Percentiles rank a stretch among this genome's conserved stretches.
These are phyloP conservation scores for Furcula furcula DNA, from an alignment of 2,888 invertebrate species.

Conservation along the genomic window DNA sequence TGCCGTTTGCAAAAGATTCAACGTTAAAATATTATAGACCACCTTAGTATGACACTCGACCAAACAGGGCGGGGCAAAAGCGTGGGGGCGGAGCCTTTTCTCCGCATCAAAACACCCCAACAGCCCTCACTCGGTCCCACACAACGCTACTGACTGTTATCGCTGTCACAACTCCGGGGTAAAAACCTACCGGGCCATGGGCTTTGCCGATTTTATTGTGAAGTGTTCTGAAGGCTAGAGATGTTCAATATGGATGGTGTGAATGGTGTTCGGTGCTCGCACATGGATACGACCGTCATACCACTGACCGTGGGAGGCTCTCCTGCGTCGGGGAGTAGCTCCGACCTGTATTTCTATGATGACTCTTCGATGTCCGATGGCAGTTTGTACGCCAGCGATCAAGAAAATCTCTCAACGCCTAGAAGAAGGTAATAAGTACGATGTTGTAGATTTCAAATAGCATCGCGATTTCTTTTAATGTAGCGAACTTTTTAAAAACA, in stretches of 20 bases:
- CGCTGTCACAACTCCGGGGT: constrained; percentile 7
- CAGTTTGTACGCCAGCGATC: constrained; percentile 89
- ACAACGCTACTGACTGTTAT: constrained; percentile 15
- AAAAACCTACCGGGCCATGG: constrained; percentile 5
- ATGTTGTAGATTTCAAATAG: no score
- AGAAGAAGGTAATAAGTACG: constrained; percentile 83
- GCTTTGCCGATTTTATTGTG: background rate
- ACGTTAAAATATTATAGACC: background rate
- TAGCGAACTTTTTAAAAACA: no score
- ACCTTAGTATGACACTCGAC: background rate
- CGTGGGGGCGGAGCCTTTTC: constrained; percentile 17
- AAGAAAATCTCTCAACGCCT: constrained; percentile 87
- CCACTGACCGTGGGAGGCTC: constrained; percentile 43
- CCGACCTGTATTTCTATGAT: constrained; percentile 87
- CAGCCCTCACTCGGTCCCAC: constrained; percentile 32
- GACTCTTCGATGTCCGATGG: constrained; percentile 83
- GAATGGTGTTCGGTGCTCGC: constrained; percentile 36
- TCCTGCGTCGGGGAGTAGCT: constrained; percentile 79
- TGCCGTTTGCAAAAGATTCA: background rate
- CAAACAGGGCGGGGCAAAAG: constrained; percentile 32
- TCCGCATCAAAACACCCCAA: constrained; percentile 14
- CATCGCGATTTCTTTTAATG: no score
- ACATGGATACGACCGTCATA: constrained; percentile 36
- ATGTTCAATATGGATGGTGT: constrained; percentile 51
- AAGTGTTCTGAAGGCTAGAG: background rate